Percentiles rank a stretch among this genome's conserved stretches.
Evolutionary conservation across 2,888 invertebrate species (phyloP).

Genomic region (Spodoptera picta): DNA sequence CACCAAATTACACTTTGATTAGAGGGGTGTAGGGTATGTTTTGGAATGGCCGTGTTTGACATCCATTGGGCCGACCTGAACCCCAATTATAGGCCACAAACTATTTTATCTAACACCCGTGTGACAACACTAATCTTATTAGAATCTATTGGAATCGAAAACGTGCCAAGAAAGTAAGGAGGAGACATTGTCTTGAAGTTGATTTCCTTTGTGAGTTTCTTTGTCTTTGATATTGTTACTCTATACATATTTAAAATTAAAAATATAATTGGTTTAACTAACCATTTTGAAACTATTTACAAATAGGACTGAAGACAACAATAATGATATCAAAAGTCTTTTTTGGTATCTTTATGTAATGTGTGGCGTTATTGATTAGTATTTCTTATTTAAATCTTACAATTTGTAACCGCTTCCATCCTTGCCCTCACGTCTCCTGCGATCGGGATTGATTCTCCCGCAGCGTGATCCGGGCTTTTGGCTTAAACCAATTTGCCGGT

Average conservation of each 20-base stretch:
- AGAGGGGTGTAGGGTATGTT: constrained; percentile 56
- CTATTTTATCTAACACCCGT: constrained; percentile 88
- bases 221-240: background rate
- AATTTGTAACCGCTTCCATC: constrained; percentile 42
- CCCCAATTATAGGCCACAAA: constrained; percentile 88
- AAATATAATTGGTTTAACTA: background rate
- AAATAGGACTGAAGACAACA: background rate
- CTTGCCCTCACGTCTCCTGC: constrained; percentile 57
- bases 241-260: background rate
- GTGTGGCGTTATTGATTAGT: too few species aligned
- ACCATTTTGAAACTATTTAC: background rate
- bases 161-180: constrained; percentile 67
- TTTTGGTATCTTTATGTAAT: too few species aligned
- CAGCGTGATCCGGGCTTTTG: constrained; percentile 68
- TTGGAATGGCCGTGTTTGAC: constrained; percentile 53
- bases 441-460: constrained; percentile 79
- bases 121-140: constrained; percentile 87
- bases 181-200: constrained; percentile 30
- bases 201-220: background rate
- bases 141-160: constrained; percentile 87
- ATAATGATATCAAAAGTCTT: background rate
- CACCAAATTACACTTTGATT: constrained; percentile 62
- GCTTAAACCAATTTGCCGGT: constrained; percentile 82
- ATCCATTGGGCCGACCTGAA: constrained; percentile 70
- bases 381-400: background rate